Base-by-base conservation (phyloP, 2,888 invertebrate species). In the Philereme transversata region DNA sequence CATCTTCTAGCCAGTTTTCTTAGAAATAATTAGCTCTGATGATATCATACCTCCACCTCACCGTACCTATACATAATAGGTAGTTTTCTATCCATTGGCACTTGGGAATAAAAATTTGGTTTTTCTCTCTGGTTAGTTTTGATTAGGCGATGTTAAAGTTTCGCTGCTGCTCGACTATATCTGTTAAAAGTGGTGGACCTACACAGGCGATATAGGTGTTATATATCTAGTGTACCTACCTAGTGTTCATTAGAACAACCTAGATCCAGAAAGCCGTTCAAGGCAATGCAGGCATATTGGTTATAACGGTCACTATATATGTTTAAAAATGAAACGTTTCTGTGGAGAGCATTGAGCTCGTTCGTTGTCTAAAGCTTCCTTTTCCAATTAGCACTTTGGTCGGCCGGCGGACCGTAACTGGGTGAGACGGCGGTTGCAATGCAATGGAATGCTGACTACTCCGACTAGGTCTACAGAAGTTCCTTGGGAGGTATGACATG, bases 311-410 rank as follows among this genome's bases (percentile, higher is more conserved):
- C 82, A 76, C 79, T 76, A 75, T 82, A 79, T 82, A 81, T 86
- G 84, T 89, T 91, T 88, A 89, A 91, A 90, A 90, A 90, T 90
- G 90, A 90, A 91, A 87, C 90, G 87, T 90, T 89, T 89, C 88
- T 89, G 90, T 90, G 83, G 87, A 88, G 91, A 90, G 90, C 90
- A 87, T 89, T 90, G 91, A 90, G 91, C 90, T 83, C 82, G 83
- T 84, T 84, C 86, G 90, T 90, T 92, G 93, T 93, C 92, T 83
- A 87, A 90, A 80, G 92, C 92, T 92, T 90, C 89, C 92, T 90
- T 91, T 92, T 82, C 84, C 92, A 93, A 93, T 93, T 93, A 93
- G 87, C 93, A 92, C 93, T 78, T 45, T 79, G 78, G 81, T 82
- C 84, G 82, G 83, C 83, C 88, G 88, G 84, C 83, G 82, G 85